phyloP scores from a whole-genome alignment of 2,888 invertebrate genomes.

The Podotricha telesiphe region DNA sequence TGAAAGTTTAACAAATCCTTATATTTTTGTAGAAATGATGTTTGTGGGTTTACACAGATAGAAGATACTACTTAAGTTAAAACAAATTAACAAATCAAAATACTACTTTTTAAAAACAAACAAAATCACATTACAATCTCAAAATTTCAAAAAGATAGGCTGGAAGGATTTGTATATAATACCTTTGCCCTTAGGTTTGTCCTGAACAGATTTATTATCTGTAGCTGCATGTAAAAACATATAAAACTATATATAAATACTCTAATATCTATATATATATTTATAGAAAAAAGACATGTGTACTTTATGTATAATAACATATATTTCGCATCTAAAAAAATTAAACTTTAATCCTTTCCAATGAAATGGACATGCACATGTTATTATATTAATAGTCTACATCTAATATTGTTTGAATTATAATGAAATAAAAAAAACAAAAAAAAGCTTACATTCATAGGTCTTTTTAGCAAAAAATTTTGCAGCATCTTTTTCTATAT shows the following conservation, averaged over 20 bases:
- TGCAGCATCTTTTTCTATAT: conserved; percentile 63
- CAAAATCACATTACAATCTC: no score
- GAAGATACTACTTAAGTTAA: no score
- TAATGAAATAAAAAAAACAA: not conserved
- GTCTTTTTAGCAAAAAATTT: conserved; percentile 55
- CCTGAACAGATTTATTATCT: conserved; percentile 34
- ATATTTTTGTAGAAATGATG: no score
- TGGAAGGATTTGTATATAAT: not conserved
- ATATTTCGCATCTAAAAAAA: not conserved
- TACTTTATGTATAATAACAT: not conserved
- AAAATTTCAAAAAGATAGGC: no score
- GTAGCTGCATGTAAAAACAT: conserved; percentile 37
- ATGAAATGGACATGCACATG: no score
- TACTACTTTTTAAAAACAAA: no score
- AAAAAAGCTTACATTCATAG: conserved; percentile 63
- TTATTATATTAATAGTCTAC: no score
- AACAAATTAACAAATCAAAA: no score
- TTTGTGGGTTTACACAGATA: no score
- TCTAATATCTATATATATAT: not conserved
- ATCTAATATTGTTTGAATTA: not conserved
- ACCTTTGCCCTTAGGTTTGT: conserved; percentile 39
- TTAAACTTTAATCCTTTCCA: not conserved
- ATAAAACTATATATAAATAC: not conserved
- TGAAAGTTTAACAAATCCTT: no score
- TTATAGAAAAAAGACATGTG: not conserved